A percentile compares a stretch with the other conserved stretches of the same genome.
These are phyloP conservation scores for Rotaria socialis DNA, from an alignment of 2,888 invertebrate species.

Conservation along the genomic window DNA sequence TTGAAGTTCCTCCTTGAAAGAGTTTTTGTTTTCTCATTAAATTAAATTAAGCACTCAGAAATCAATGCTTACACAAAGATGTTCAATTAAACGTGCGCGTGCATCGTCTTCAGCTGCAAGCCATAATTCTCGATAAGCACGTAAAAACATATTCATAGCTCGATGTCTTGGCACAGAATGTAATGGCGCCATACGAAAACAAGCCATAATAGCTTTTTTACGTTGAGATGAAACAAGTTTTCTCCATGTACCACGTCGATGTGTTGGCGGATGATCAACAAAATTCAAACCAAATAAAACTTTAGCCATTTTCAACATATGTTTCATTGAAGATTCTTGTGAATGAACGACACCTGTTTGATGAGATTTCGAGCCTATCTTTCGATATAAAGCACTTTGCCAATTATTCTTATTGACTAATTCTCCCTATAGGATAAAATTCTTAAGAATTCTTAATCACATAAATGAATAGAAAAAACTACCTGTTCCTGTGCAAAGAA, in stretches of 20 bases:
- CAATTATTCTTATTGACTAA: constrained; percentile 83
- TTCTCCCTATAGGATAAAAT: neutral
- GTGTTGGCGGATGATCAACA: constrained; percentile 97
- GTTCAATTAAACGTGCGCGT: constrained; percentile 21
- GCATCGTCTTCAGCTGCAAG: constrained; percentile 59
- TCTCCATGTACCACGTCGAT: constrained; percentile 77
- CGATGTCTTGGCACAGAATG: constrained; percentile 90
- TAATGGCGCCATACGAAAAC: constrained; percentile 95
- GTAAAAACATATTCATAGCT: constrained; percentile 91
- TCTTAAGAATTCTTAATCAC: neutral
- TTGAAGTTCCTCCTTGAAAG: neutral
- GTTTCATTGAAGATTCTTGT: constrained; percentile 64
- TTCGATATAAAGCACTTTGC: constrained; percentile 96
- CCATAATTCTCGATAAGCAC: constrained; percentile 82
- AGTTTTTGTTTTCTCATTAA: no score
- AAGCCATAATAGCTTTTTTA: constrained; percentile 98
- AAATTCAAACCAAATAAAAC: constrained; percentile 94
- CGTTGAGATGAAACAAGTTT: constrained; percentile 95
- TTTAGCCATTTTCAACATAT: constrained; percentile 79
- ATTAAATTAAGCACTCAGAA: neutral
- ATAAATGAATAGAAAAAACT: neutral
- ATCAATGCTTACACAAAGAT: neutral
- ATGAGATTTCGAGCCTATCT: constrained; percentile 70
- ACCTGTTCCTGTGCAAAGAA: constrained; percentile 12
- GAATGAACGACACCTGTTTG: constrained; percentile 55